phyloP scores from a whole-genome alignment of 2,113 vertebrate genomes.

The Catharus fuscescens region DNA sequence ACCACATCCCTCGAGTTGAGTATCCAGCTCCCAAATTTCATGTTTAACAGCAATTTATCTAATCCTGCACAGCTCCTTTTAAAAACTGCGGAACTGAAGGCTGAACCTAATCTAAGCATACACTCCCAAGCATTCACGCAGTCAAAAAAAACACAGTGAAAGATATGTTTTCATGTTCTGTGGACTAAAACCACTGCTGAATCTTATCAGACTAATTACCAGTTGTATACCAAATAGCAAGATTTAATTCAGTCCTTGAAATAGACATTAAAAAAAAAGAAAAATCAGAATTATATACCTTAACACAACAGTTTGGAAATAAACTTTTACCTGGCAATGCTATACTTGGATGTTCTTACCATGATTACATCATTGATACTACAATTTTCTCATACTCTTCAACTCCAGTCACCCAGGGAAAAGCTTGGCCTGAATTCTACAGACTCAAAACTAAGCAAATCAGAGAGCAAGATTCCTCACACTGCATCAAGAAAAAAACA shows the following conservation, averaged over 20 bases:
- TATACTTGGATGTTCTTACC: neutral
- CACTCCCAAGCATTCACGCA: neutral
- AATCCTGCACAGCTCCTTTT: neutral
- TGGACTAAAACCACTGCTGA: neutral
- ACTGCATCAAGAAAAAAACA: neutral
- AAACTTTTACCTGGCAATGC: neutral
- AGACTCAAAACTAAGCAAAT: neutral
- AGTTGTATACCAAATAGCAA: rapidly evolving
- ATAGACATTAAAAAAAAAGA: rapidly evolving
- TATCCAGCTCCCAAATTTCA: neutral
- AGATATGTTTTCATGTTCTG: neutral
- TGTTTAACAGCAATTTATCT: neutral
- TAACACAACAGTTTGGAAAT: neutral
- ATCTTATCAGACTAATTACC: neutral
- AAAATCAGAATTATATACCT: neutral
- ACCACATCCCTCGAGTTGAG: neutral
- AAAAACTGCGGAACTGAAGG: neutral
- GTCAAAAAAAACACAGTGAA: neutral
- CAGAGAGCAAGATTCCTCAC: neutral
- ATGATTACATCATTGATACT: neutral
- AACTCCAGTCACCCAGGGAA: neutral
- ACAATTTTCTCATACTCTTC: neutral
- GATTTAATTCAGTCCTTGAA: neutral
- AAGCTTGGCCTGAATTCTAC: neutral
- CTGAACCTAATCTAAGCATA: neutral